These are phyloP conservation scores for Hypsopygia costalis DNA, from an alignment of 2,888 invertebrate species.

Conservation along the genomic window DNA sequence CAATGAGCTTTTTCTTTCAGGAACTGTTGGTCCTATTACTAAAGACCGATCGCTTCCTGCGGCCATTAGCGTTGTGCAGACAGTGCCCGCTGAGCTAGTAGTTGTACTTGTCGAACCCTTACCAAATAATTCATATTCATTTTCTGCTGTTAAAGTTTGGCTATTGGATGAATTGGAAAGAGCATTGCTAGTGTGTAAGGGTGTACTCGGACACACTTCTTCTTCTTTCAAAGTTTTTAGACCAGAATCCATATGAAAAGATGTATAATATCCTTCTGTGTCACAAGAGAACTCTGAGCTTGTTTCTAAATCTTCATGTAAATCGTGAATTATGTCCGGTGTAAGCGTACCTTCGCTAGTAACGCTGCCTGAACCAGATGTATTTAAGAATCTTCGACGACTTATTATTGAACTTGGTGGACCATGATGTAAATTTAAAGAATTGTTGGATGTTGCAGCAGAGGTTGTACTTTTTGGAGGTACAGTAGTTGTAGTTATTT, in stretches of 20 bases:
- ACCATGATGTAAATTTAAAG: conserved; percentile 82
- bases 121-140: conserved; percentile 95
- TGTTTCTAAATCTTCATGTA: conserved; percentile 91
- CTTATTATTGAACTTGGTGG: conserved; percentile 86
- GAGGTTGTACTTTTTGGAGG: conserved; percentile 86
- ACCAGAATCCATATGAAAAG: conserved; percentile 98
- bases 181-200: conserved; percentile 85
- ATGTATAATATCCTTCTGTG: conserved; percentile 98
- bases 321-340: conserved; percentile 89
- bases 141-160: conserved; percentile 88
- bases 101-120: conserved; percentile 95
- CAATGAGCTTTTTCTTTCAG: conserved; percentile 90
- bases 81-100: conserved; percentile 94
- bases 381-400: conserved; percentile 84
- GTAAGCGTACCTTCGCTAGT: conserved; percentile 92
- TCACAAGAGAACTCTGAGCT: conserved; percentile 97
- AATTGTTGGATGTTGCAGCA: conserved; percentile 85
- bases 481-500: conserved; percentile 86
- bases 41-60: conserved; percentile 83
- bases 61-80: conserved; percentile 90
- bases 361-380: conserved; percentile 90
- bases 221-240: conserved; percentile 91
- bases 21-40: conserved; percentile 86
- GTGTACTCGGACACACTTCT: conserved; percentile 82
- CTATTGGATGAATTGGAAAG: conserved; percentile 86